Percentiles rank a stretch among this genome's conserved stretches.
Conservation (phyloP, 2,113 vertebrate genomes). For the Miniopterus natalensis region DNA sequence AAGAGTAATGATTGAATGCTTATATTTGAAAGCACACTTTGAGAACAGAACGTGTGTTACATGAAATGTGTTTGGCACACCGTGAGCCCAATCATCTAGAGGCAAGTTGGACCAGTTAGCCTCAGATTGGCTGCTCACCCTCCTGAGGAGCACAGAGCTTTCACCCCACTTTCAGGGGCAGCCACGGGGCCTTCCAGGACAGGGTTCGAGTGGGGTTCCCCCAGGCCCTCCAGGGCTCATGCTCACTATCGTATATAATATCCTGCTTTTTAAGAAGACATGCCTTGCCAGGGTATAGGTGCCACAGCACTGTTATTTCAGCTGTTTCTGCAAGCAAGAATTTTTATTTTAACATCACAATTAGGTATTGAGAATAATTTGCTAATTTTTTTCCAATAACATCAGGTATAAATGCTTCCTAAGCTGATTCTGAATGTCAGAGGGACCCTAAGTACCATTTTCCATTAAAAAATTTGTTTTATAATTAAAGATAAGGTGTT, state of each 20-base stretch:
- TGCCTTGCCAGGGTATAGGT: not conserved
- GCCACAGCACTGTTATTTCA: not conserved
- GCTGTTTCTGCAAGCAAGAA: not conserved
- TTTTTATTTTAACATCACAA: not conserved
- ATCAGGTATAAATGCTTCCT: not conserved
- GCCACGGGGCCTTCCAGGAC: not conserved
- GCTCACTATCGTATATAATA: not conserved
- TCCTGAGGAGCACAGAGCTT: not conserved
- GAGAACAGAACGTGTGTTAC: not conserved
- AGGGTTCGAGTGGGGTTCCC: not conserved
- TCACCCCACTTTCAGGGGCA: rapidly evolving
- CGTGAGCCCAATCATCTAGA: not conserved
- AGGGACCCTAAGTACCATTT: not conserved
- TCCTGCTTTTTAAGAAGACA: not conserved
- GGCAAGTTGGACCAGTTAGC: not conserved
- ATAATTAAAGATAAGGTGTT: constrained; percentile 5
- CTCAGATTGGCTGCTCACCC: not conserved
- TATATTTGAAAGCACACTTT: not conserved
- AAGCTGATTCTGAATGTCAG: not conserved
- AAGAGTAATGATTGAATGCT: not conserved
- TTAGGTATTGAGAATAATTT: constrained; percentile 7
- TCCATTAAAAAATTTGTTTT: not conserved
- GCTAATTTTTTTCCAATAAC: not conserved
- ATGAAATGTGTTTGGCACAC: too few relatives aligned
- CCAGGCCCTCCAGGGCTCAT: too few relatives aligned